Evolutionary conservation across 2,113 vertebrate genomes (phyloP), one percentile per base, ranked within the genome.

Genomic region (Indicator indicator): DNA sequence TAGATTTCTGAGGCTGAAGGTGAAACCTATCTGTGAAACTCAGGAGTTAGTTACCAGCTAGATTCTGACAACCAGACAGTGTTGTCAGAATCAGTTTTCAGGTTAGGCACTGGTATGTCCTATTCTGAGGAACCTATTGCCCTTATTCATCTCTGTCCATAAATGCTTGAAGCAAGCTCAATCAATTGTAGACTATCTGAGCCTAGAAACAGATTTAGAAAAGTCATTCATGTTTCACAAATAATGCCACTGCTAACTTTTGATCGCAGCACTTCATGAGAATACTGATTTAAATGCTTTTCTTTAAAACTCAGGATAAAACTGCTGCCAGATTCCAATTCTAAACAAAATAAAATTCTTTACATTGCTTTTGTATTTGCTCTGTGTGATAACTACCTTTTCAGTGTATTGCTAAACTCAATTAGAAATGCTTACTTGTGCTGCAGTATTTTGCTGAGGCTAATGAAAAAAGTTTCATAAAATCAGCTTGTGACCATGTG

Each of bases 401-500:
- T 68, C 76, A 89, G 65, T 9, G 8, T 86, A 88, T 80, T 95
- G 88, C 91, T 94, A 88, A 92, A 93, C 68, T 89, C 87, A 95
- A 94, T 94, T 94, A 94, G 79, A 96, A 94, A 91, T 90, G 86
- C 84, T 71, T 67, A 89, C 82, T 97, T 86, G 60, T 89, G 72
- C 85, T 91, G 87, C 85, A 74, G 93, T 85, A 64, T 81, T 95
- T 94, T 95, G 79, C 91, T 88, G 85, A 95, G 89, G 83, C 91
- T 96, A 95, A 95, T 94, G 85, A 97, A 91, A 64, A 81, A 91
- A 92, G 87, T 95, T 95, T 89, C 96, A 95, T 97, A 95, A 96
- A 95, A 94, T 95, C 93, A 86, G 87, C 79, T 88, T 89, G 87
- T 95, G 96, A 95, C 94, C 94, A 88, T 93, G 94, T 96, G 91